Percentiles rank a stretch among this genome's conserved stretches.
Evolutionary conservation across 2,888 invertebrate species (phyloP).

Genomic region (Caprella mutica): DNA sequence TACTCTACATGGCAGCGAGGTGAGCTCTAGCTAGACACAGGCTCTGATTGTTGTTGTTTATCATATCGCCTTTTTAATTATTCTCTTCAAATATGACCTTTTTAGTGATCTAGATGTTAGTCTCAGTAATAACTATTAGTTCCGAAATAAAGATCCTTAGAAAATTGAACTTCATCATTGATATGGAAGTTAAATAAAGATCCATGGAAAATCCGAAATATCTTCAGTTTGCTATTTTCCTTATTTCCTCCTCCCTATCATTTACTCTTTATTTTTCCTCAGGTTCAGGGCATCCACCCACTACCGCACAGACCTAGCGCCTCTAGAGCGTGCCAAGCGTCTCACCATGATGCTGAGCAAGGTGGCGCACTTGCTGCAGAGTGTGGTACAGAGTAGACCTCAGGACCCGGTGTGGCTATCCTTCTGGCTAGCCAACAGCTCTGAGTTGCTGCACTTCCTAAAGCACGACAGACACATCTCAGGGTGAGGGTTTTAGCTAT

Average conservation of each 20-base stretch:
- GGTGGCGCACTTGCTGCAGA: slow-evolving; percentile 75
- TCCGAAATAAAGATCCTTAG: too few species aligned
- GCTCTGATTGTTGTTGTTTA: too few species aligned
- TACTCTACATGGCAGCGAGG: slow-evolving; percentile 85
- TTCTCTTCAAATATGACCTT: neutral
- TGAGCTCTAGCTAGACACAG: too few species aligned
- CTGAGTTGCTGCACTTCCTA: slow-evolving; percentile 87
- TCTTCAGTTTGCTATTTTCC: too few species aligned
- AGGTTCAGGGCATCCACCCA: slow-evolving; percentile 70
- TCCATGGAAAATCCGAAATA: too few species aligned
- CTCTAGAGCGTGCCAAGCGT: slow-evolving; percentile 81
- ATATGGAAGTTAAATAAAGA: too few species aligned
- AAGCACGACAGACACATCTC: slow-evolving; percentile 83
- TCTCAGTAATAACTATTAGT: neutral
- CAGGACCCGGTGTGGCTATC: slow-evolving; percentile 75
- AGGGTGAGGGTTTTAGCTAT: slow-evolving; percentile 72
- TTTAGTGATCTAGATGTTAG: neutral
- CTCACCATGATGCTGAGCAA: slow-evolving; percentile 80
- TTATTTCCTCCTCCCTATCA: too few species aligned
- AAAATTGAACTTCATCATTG: too few species aligned
- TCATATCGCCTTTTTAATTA: neutral
- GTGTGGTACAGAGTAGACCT: slow-evolving; percentile 63
- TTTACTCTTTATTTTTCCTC: too few species aligned
- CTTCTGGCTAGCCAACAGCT: slow-evolving; percentile 96
- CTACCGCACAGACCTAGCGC: slow-evolving; percentile 81